These are phyloP conservation scores for Leptopilina syphax DNA, from an alignment of 2,888 invertebrate genomes.

Conservation along the genomic window DNA sequence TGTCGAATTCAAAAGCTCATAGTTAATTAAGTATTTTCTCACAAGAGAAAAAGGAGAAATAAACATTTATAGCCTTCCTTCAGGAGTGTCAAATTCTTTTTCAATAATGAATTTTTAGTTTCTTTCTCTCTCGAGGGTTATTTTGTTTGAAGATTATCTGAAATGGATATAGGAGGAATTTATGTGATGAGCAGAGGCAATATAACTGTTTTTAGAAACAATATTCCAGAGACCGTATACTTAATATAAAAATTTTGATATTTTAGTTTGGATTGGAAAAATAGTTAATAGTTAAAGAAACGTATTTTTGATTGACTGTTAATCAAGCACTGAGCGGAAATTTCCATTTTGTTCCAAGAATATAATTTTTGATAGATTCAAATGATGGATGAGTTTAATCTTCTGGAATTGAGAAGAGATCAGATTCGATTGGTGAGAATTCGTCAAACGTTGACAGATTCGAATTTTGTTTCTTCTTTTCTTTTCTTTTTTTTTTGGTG, in stretches of 20 bases:
- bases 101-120: slow-evolving; percentile 47
- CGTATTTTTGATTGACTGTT: background rate
- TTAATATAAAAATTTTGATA: background rate
- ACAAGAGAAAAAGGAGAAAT: slow-evolving; percentile 59
- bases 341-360: background rate
- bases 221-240: background rate
- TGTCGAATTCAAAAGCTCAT: slow-evolving; percentile 66
- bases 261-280: slow-evolving; percentile 60
- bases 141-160: slow-evolving; percentile 20
- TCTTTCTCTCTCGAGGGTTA: background rate
- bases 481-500: slow-evolving; percentile 47
- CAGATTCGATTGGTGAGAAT: slow-evolving; percentile 61
- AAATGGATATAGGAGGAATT: background rate
- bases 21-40: slow-evolving; percentile 74
- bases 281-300: no score
- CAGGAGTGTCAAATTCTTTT: slow-evolving; percentile 65
- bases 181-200: background rate
- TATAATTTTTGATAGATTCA: no score
- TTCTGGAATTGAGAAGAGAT: slow-evolving; percentile 57
- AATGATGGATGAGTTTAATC: slow-evolving; percentile 63
- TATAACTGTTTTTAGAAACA: background rate
- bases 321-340: background rate
- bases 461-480: slow-evolving; percentile 43
- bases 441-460: slow-evolving; percentile 68
- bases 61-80: slow-evolving; percentile 45